Base-by-base conservation (phyloP, 2,113 vertebrate species). In the Dipodomys ordii region DNA sequence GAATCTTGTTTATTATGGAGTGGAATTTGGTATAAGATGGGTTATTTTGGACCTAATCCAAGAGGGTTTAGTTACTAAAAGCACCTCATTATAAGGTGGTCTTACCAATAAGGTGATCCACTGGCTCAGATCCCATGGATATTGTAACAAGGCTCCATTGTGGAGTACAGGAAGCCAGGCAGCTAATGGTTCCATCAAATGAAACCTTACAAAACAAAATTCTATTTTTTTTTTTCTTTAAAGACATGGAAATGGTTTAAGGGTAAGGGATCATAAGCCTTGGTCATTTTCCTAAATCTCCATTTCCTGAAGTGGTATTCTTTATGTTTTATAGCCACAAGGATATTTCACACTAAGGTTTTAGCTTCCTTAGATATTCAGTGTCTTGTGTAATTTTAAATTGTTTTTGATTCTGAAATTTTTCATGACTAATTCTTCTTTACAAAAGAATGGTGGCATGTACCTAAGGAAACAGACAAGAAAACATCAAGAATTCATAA, bases 21-120 rank as follows among this genome's bases (percentile, higher is more conserved):
- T 90, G 25, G 83, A 86, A 94, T 95, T 90, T 87, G 83, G 76
- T 93, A 46, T 77, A 94, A 92, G 93, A 96, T 94, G 89, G 87
- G 94, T 87, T 95, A 72, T 96, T 93, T 81, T 94, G 95, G 88
- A 94, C 57, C 32, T 92, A 44, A 71, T 90, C 94, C 95, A 96
- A 95, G 88, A 90, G 69, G 53, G 83, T 74, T 80, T 82, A 95
- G 94, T 86, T 93, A 92, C 79, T 96, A 92, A 96, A 96, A 96
- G 92, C 72, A 89, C 80, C 94, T 96, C 86, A 90, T 96, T 97
- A 92, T 95, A 88, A 92, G 83, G 89, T 92, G 89, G 91, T 83
- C 87, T 93, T 88, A 95, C 79, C 94, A 95, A 96, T 81, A 94
- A 94, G 88, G 91, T 91, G 95, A 91, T 92, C 91, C 57, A 80